Evolutionary conservation across 64 coral and sea anemone genomes (phyloP), one percentile per base, ranked within the genome.

Genomic region (Trachythela sp.): DNA sequence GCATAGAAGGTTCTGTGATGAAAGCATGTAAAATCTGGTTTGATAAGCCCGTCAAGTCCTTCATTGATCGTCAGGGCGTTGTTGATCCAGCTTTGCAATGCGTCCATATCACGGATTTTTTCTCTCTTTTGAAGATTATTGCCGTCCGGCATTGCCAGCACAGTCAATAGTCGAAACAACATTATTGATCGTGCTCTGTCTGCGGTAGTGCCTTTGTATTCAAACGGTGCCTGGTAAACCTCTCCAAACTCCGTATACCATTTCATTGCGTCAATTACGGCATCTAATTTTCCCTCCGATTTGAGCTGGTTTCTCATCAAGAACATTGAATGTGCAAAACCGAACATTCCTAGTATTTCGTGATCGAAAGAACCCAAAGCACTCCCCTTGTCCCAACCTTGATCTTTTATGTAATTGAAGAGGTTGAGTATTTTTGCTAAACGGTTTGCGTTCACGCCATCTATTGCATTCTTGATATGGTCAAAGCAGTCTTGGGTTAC

Each of bases 1-100:
- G 54, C 92, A 85, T 93, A 96, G 51, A 96, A 91, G 35, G 83
- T 72, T 22, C 86, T 84, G 39, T 96, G 94, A 37, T 96, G 94
- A 85, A 84, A 89, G 0, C 56, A 85, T 3, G 49, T 88, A 54
- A 59, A 93, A 51, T 95, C 94, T 17, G 94, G 94, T 36, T 95
- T 95, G n/a, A 96, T 91, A 1, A 96, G 33, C 39, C 94, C 94
- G 22, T 85, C 86, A 8, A 93, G 58, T 13, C 92, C 94, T 86
- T 96, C 72, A n/a, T 91, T 96, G 6, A 93, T 54, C 4, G 43
- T 45, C 1, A 96, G n/a, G 15, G 83, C 86, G 18, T 93, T 93
- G 40, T 93, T 85, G 24, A 86, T 18, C 94, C 94, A 93, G 13
- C 80, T 34, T 48, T 89, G 60, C 39, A 91, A 64, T 1, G 83